Conservation (phyloP, 2,113 vertebrate species). For the Varanus salvator region DNA sequence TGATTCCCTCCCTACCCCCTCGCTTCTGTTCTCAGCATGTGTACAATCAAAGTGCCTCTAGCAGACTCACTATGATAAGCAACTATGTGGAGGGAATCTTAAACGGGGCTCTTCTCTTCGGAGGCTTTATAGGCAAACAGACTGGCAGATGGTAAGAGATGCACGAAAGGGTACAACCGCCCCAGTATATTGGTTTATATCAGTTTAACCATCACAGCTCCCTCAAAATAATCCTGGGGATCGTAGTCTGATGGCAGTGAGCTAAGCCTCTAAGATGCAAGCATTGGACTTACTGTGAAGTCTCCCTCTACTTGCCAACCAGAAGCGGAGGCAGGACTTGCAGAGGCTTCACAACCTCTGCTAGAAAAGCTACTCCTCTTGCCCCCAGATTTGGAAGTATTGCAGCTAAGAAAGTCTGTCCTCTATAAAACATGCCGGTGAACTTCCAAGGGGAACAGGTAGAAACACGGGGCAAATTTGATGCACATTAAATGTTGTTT, state of each 20-base stretch:
- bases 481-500: background rate
- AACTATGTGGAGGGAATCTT: background rate
- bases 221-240: background rate
- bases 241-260: background rate
- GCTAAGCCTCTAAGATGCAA: background rate
- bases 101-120: background rate
- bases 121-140: background rate
- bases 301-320: background rate
- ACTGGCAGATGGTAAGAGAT: background rate
- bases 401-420: background rate
- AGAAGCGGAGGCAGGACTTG: background rate
- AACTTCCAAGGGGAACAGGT: background rate
- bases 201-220: background rate
- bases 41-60: background rate
- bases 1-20: rapidly evolving
- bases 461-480: background rate
- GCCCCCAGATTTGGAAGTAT: background rate
- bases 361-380: background rate
- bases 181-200: background rate
- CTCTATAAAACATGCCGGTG: background rate
- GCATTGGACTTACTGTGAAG: background rate
- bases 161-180: background rate
- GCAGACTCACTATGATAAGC: conserved; percentile 8
- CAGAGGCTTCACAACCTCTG: background rate
- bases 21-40: background rate